Base-by-base conservation (phyloP, 1,140 invertebrate species). In the Bombyx mandarina region DNA sequence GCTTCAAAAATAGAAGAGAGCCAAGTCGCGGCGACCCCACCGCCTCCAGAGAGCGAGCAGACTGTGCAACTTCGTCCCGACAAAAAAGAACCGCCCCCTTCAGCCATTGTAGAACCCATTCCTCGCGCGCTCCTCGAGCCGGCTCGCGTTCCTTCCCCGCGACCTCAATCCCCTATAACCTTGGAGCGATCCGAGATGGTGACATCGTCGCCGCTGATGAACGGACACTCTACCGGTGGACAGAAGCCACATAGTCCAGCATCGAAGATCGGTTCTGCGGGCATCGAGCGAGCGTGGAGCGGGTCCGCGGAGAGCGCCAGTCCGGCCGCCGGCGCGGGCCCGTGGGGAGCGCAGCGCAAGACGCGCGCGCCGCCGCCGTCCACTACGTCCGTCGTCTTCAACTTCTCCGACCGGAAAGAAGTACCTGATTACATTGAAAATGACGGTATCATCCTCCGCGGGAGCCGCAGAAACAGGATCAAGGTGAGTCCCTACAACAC, bases 391-490 rank as follows among this genome's bases (percentile, higher is more conserved):
- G 93, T 96, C 85, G 94, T 96, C 52, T 96, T 96, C 82, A 95
- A 96, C 86, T 97, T 96, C 84, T 94, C 92, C 64, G 90, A 91
- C 77, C 90, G 93, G 67, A 94, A 94, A 78, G 93, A 94, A 66
- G 94, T 96, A 64, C 95, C 95, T 52, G 94, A 96, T 90, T 96
- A 97, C 85, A 95, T 96, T 76, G 94, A 95, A 81, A 96, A 96
- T 86, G 95, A 96, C 88, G 94, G 94, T 57, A 89, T 94, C 67
- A 91, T 94, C 56, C 90, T 92, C 57, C 90, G 90, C 65, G 90
- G 89, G 73, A 90, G 89, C 74, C 91, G 91, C 69, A 84, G 91
- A 57, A 91, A 93, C 71, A 90, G 91, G 66, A 90, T 91, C 62
- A 94, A 93, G 92, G 94, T 94, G 75, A 91, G 89, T 73, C n/a